Conservation (phyloP, 2,888 invertebrate genomes). For the Caenorhabditis doughertyi region DNA sequence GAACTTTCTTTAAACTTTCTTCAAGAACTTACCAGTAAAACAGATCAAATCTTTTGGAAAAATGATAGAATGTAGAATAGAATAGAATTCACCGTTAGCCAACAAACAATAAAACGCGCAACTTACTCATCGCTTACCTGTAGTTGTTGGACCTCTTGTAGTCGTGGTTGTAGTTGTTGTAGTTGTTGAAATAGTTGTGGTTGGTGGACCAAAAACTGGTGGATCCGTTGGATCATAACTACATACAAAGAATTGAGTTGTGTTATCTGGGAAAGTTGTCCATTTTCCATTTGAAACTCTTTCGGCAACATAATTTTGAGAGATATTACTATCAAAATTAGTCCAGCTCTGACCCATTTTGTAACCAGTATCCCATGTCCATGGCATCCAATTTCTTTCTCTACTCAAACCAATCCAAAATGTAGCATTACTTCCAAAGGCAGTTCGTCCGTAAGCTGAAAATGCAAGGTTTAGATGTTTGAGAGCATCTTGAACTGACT, state of each 20-base stretch:
- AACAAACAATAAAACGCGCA: conserved; percentile 14
- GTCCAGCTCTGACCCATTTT: conserved; percentile 19
- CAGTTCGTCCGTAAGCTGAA: conserved; percentile 12
- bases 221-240: conserved; percentile 36
- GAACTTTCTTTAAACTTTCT: no score
- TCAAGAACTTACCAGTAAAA: neutral
- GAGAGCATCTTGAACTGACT: conserved; percentile 1
- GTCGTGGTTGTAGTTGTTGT: conserved; percentile 22
- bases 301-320: conserved; percentile 6
- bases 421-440: conserved; percentile 12
- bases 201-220: conserved; percentile 20
- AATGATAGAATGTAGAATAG: neutral
- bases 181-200: conserved; percentile 9
- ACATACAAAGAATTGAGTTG: conserved; percentile 22
- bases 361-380: conserved; percentile 15
- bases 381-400: conserved; percentile 31
- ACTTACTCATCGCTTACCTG: conserved; percentile 25
- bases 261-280: conserved; percentile 20
- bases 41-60: neutral
- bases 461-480: neutral
- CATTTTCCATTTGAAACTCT: conserved; percentile 30
- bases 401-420: conserved; percentile 31
- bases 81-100: conserved; percentile 3
- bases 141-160: conserved; percentile 20
- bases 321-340: conserved; percentile 14